Evolutionary conservation across 2,888 invertebrate genomes (phyloP), one percentile per base, ranked within the genome.

Genomic region (Microchrysa polita): DNA sequence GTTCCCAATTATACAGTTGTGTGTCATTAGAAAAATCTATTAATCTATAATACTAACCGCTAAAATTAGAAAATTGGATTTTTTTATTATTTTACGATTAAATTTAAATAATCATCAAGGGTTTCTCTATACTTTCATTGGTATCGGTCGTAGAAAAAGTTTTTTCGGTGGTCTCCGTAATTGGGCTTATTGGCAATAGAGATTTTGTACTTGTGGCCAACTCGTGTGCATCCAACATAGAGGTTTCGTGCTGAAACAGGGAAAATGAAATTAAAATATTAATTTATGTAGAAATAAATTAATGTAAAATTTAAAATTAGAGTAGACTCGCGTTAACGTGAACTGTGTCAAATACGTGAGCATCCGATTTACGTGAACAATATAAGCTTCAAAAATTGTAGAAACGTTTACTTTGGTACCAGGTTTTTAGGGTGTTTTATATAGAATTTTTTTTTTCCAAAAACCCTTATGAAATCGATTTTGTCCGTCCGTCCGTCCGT

Each of bases 131-230:
- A 10, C 16, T 57, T 10, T 69, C 69, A 20, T 40, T 57, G 9
- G 23, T 57, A 7, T 69, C 57, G 20, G 22, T 40, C 14, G 55
- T 34, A 52, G 72, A 72, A 59, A 72, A 60, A 2, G 78, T 79
- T 74, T 80, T 82, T 59, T 81, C 83, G 67, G 78, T 78, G 5
- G 78, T 79, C 53, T 81, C 82, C 2, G 79, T 81, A 18, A 82
- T 79, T 12, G 84, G 83, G 76, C 84, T 84, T 4, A 83, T 75
- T 20, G 84, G 83, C 79, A 84, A 81, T 48, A 84, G 76, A 1
- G 83, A 83, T 75, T 84, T 84, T 9, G 84, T 84, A 76, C 84
- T 84, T 72, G 83, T 83, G 73, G 83, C 80, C 80, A 83, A 80
- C 77, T 83, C 83, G 27, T 81, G 82, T 9, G 77, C 79, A 72